Conservation (phyloP, 2,797 vertebrate genomes). For the Alca torda region DNA sequence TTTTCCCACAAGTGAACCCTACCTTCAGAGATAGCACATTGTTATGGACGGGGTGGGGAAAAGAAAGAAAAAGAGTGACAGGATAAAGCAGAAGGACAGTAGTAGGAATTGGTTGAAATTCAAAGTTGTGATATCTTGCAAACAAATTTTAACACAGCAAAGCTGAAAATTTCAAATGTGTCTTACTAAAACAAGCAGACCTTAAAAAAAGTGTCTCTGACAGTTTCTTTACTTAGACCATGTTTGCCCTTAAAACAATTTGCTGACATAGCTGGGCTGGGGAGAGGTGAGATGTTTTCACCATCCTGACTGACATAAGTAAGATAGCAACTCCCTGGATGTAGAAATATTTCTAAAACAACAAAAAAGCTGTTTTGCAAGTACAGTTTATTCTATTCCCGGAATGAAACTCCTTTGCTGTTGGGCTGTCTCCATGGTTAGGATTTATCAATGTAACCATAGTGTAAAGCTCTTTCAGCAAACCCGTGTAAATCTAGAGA, state of each 20-base stretch:
- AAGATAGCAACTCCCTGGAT: background rate
- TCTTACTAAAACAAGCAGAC: background rate
- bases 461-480: background rate
- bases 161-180: background rate
- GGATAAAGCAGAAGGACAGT: background rate
- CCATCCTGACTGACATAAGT: background rate
- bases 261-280: background rate
- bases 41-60: background rate
- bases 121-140: background rate
- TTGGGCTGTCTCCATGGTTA: background rate
- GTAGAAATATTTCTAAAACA: background rate
- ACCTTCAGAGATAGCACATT: background rate
- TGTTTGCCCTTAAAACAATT: conserved; percentile 17
- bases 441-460: background rate
- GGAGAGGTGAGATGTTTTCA: conserved; percentile 3
- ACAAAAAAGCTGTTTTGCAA: background rate
- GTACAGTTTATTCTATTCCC: background rate
- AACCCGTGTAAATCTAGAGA: background rate
- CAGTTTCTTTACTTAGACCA: background rate
- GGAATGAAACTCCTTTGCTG: background rate
- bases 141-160: background rate
- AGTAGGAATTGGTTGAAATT: background rate
- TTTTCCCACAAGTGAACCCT: background rate
- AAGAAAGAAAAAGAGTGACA: background rate
- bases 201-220: background rate